Conservation (phyloP, 2,797 vertebrate species). For the Peromyscus melanophrys region DNA sequence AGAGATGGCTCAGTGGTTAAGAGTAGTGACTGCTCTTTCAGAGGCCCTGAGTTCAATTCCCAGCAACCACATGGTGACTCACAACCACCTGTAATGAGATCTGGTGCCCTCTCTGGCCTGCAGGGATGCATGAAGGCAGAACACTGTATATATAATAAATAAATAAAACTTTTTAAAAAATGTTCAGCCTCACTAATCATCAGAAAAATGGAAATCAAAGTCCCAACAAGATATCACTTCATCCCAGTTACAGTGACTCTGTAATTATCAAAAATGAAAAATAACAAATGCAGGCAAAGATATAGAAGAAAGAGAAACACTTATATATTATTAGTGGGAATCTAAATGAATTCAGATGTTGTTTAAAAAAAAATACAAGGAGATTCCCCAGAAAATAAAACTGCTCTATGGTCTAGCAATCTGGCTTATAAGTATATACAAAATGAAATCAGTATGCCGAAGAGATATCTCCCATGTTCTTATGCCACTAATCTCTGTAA, state of each 20-base stretch:
- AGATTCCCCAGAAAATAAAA: neutral
- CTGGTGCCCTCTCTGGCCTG: no score
- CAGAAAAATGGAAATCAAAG: neutral
- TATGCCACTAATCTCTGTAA: neutral
- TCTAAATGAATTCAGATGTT: neutral
- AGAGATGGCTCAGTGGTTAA: no score
- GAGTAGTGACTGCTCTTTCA: no score
- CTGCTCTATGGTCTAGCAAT: neutral
- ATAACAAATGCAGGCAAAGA: neutral
- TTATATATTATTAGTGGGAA: neutral
- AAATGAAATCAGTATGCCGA: neutral
- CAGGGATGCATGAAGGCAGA: no score
- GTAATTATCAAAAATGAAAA: neutral
- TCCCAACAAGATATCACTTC: neutral
- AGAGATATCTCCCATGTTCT: neutral
- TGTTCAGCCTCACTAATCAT: neutral
- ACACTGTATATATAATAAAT: no score
- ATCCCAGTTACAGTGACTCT: neutral
- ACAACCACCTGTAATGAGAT: no score
- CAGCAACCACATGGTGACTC: no score
- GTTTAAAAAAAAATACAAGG: neutral
- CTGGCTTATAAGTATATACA: neutral
- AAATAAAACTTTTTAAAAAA: neutral
- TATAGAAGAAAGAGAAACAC: neutral
- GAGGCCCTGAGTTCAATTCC: no score